Base-by-base conservation (phyloP, 2,113 vertebrate genomes). In the Stegastes partitus region DNA sequence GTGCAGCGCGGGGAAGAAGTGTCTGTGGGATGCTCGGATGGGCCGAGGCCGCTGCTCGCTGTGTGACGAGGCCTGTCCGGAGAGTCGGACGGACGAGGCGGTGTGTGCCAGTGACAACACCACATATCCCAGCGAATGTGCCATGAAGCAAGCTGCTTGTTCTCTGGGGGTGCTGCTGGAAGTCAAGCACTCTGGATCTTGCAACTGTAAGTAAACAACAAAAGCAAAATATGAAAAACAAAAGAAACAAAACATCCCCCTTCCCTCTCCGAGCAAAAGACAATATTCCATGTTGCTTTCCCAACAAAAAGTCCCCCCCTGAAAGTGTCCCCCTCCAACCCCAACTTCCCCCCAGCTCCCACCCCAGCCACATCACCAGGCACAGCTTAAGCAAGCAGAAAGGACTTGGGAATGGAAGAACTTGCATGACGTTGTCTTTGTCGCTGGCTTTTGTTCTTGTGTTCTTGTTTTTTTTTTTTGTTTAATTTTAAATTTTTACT, bases 91-190 rank as follows among this genome's bases (percentile, higher is more conserved):
- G 11, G 97, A 98, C 0, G 97, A 99, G 90, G 94, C 97, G 2
- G 98, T 99, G 87, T 99, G 98, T 66, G 98, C 97, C 94, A 99
- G 98, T 0, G 97, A 99, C 95, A 99, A 99, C 91, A 95, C 96
- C 87, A 98, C 98, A 15, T 99, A 99, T 11, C 96, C 97, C 81
- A 99, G 96, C 54, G 96, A 98, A 86, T 99, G 98, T 73, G 96
- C 96, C 93, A 99, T 99, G 98, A 98, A 97, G 93, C 96, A 98
- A 74, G 96, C 97, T 49, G 97, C 97, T 87, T 99, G 98, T 89
- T 97, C 97, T 64, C 87, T 96, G 90, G 97, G 98, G 47, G 93
- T 95, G 85, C 94, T 99, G 88, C 95, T 99, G 93, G 98, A 99
- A 93, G 96, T 99, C 82, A 99, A 99, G 93, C 98, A 99, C 90